These are phyloP conservation scores for Sesia bembeciformis DNA, from an alignment of 2,888 invertebrate species.

Conservation along the genomic window DNA sequence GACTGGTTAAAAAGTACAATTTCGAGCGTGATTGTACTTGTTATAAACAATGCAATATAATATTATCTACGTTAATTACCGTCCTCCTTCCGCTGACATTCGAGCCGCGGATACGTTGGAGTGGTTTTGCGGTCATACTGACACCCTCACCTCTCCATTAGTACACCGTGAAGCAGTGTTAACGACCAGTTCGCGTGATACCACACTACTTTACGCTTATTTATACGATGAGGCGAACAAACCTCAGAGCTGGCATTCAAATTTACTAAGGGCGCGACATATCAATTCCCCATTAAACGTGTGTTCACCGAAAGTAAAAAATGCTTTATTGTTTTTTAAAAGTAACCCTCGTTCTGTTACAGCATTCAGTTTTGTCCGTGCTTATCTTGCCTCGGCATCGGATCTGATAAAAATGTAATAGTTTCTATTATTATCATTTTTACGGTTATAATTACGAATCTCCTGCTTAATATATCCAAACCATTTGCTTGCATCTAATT, in stretches of 20 bases:
- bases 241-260: slow-evolving; percentile 47
- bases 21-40: too few species aligned
- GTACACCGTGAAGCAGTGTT: slow-evolving; percentile 25
- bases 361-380: background rate
- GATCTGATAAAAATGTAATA: background rate
- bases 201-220: slow-evolving; percentile 60
- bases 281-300: slow-evolving; percentile 61
- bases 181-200: slow-evolving; percentile 67
- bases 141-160: slow-evolving; percentile 61
- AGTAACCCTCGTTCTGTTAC: background rate
- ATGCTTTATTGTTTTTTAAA: slow-evolving; percentile 1
- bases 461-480: too few species aligned
- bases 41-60: background rate
- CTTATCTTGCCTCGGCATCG: background rate
- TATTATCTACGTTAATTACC: slow-evolving; percentile 33
- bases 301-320: background rate
- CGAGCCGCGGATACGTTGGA: slow-evolving; percentile 22
- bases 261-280: slow-evolving; percentile 52
- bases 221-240: slow-evolving; percentile 60
- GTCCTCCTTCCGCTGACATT: slow-evolving; percentile 40
- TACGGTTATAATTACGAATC: too few species aligned
- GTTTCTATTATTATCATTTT: too few species aligned
- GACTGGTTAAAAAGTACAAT: too few species aligned
- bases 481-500: too few species aligned
- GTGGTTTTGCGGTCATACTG: slow-evolving; percentile 52